Evolutionary conservation across 2,113 vertebrate genomes (phyloP).

Genomic region (Clarias gariepinus): DNA sequence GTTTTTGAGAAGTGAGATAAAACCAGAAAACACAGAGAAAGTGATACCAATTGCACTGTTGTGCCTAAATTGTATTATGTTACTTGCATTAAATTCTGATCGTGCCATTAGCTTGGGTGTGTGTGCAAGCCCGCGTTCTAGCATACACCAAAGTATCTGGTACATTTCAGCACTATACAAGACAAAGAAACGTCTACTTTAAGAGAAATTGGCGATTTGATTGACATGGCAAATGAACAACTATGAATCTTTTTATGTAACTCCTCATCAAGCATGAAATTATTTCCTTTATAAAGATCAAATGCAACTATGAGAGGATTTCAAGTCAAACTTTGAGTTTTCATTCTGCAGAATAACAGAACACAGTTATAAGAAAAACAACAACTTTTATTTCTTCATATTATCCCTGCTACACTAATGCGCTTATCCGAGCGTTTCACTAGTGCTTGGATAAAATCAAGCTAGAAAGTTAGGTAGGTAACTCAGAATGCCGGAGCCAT

Average conservation of each 20-base stretch:
- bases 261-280: not conserved
- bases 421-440: no score
- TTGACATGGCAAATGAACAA: not conserved
- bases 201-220: not conserved
- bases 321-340: no score
- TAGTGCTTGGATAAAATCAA: no score
- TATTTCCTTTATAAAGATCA: not conserved
- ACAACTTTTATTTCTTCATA: no score
- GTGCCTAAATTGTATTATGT: not conserved
- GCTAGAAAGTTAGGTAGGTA: no score
- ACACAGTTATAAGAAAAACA: no score
- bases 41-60: no score
- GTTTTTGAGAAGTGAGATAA: not conserved
- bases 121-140: not conserved
- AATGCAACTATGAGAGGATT: not conserved
- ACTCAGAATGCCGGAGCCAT: no score
- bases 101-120: not conserved
- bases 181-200: not conserved
- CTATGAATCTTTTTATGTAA: not conserved
- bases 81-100: not conserved
- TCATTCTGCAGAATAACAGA: no score
- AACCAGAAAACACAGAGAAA: not conserved
- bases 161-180: not conserved
- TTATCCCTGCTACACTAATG: no score
- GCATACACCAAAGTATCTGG: not conserved